Conservation (phyloP, 2,113 vertebrate species). For the Rhynchopsitta pachyrhyncha region DNA sequence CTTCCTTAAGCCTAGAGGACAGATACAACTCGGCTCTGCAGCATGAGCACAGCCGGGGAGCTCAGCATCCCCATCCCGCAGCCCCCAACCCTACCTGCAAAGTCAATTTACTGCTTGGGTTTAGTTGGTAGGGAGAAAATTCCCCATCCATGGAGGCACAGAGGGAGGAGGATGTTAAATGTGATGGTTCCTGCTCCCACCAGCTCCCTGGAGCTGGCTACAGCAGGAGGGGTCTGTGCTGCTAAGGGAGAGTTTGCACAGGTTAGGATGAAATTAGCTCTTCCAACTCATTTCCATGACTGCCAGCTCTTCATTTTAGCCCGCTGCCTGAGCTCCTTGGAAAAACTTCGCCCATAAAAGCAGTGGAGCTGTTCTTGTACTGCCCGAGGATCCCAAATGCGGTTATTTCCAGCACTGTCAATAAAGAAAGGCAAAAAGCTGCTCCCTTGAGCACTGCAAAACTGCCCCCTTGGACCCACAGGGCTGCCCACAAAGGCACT, state of each 20-base stretch:
- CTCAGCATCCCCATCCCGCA: accelerated
- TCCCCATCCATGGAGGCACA: accelerated
- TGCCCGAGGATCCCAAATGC: neutral
- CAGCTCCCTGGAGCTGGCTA: accelerated
- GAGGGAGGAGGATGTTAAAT: neutral
- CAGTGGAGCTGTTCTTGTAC: neutral
- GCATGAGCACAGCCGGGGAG: accelerated
- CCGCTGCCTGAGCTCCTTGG: constrained; percentile 9
- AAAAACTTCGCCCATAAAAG: neutral
- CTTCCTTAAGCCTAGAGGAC: neutral
- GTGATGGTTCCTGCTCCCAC: neutral
- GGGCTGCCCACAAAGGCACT: neutral
- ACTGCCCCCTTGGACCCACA: neutral
- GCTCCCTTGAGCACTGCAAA: accelerated
- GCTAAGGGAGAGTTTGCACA: constrained; percentile 29
- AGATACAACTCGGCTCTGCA: neutral
- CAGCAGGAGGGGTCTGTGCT: neutral
- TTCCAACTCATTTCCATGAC: neutral
- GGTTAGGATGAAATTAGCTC: constrained; percentile 50
- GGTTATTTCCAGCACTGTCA: neutral
- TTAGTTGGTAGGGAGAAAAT: neutral
- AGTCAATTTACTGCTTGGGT: neutral
- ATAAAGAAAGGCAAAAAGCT: neutral
- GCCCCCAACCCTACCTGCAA: neutral
- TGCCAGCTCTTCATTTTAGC: constrained; percentile 19